A percentile compares a stretch with the other conserved stretches of the same genome.
Conservation (phyloP, 1,140 invertebrate genomes). For the Aphelinus certus region DNA sequence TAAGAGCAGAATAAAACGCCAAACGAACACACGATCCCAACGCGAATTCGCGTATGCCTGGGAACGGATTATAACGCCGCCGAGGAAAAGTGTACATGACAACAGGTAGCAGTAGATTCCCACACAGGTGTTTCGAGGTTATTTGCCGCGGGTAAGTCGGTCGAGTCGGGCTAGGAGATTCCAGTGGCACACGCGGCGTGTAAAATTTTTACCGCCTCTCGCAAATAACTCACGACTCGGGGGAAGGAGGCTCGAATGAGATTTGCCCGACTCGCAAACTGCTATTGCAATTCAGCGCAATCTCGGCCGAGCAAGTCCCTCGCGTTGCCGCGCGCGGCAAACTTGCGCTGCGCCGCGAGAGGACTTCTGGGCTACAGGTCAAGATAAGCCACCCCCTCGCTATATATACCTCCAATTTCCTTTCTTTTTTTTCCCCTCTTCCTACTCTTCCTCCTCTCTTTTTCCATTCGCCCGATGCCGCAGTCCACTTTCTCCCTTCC, state of each 20-base stretch:
- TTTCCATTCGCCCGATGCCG: not conserved
- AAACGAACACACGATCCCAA: too few species aligned
- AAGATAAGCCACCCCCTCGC: conserved; percentile 57
- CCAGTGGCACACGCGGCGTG: not conserved
- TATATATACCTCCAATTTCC: conserved; percentile 43
- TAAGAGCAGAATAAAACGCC: too few species aligned
- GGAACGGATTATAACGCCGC: too few species aligned
- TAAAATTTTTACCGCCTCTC: conserved; percentile 5
- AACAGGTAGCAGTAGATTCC: too few species aligned
- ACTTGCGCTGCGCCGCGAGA: conserved; percentile 6
- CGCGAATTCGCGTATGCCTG: too few species aligned
- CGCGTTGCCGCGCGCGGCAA: not conserved
- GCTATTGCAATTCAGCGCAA: conserved; percentile 18
- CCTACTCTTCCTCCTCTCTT: not conserved
- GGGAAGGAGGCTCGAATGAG: conserved; percentile 1
- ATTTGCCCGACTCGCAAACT: not conserved
- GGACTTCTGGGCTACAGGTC: conserved; percentile 47
- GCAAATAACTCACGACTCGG: conserved; percentile 8
- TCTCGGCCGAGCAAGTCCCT: not conserved
- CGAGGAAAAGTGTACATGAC: too few species aligned
- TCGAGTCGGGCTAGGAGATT: too few species aligned
- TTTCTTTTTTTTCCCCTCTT: not conserved
- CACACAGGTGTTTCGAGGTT: too few species aligned
- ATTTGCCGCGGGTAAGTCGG: too few species aligned
- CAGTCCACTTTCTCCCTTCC: not conserved